These are phyloP conservation scores for Synaphobranchus kaupii DNA, from an alignment of 2,797 vertebrate genomes.

Conservation along the genomic window DNA sequence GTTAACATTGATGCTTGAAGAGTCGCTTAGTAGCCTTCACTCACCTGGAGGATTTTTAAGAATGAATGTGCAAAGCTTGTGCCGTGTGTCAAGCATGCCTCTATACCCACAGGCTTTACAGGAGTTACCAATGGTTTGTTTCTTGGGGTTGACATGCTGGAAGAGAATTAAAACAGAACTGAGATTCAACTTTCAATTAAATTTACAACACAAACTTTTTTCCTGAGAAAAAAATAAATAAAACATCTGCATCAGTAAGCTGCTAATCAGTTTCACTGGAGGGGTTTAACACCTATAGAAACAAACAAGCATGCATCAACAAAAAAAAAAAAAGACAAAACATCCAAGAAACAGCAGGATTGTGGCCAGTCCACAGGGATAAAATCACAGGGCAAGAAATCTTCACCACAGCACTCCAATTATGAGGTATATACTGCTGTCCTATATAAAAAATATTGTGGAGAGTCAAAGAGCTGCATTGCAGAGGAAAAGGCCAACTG, in stretches of 20 bases:
- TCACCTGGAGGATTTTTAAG: constrained; percentile 99
- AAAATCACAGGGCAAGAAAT: neutral
- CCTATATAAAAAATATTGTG: constrained; percentile 4
- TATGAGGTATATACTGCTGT: neutral
- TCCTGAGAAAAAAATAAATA: neutral
- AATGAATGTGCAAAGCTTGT: constrained; percentile 99
- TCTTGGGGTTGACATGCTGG: constrained; percentile 98
- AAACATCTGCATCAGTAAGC: too few species aligned
- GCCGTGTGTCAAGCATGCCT: constrained; percentile 98
- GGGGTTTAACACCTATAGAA: neutral
- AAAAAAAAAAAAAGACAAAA: neutral
- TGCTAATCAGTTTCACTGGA: neutral
- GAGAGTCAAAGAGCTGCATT: neutral
- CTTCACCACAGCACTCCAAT: neutral
- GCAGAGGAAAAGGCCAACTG: constrained; percentile 7
- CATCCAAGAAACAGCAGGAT: neutral
- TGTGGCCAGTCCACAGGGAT: neutral
- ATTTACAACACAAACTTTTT: neutral
- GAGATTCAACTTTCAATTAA: neutral
- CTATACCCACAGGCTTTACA: constrained; percentile 99
- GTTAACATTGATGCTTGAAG: neutral
- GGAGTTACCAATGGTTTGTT: constrained; percentile 98
- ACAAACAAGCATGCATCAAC: neutral
- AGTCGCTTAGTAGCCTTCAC: constrained; percentile 32
- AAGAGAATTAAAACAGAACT: constrained; percentile 32